phyloP scores from a whole-genome alignment of 2,113 vertebrate genomes.

The Origma solitaria region DNA sequence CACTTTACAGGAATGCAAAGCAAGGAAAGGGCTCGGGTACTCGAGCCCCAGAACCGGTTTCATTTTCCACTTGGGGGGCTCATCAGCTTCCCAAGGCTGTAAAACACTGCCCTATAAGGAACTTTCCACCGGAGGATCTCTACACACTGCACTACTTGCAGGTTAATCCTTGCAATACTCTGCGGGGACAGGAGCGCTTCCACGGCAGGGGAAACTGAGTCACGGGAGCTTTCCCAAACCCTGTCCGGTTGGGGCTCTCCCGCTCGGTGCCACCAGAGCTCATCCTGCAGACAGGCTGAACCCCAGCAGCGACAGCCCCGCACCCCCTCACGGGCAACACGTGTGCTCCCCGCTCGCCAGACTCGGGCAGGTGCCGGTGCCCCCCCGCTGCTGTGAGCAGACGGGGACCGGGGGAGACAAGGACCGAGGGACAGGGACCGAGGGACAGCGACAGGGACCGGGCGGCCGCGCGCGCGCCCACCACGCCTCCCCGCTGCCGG shows the following conservation, averaged over 20 bases:
- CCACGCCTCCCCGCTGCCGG: not conserved
- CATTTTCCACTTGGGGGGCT: not conserved
- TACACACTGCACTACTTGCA: fast-evolving
- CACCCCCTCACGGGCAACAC: not conserved
- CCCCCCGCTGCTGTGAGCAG: not conserved
- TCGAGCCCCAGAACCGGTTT: not conserved
- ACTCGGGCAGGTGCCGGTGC: not conserved
- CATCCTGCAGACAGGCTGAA: not conserved
- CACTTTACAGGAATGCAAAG: not conserved
- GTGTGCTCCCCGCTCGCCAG: not conserved
- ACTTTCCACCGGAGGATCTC: not conserved
- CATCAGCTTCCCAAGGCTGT: not conserved
- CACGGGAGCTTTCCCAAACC: not conserved
- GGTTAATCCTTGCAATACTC: not conserved
- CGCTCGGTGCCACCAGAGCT: not conserved
- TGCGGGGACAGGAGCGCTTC: not conserved
- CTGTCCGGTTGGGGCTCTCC: not conserved
- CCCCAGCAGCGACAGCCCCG: not conserved
- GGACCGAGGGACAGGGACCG: not conserved
- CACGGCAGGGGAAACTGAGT: not conserved
- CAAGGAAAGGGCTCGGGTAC: not conserved
- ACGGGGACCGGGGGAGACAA: not conserved
- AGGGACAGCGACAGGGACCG: not conserved
- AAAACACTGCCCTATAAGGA: not conserved
- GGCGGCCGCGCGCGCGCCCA: not conserved